These are phyloP conservation scores for Tetragnatha versicolor DNA, from an alignment of 1,140 invertebrate genomes.

Conservation along the genomic window DNA sequence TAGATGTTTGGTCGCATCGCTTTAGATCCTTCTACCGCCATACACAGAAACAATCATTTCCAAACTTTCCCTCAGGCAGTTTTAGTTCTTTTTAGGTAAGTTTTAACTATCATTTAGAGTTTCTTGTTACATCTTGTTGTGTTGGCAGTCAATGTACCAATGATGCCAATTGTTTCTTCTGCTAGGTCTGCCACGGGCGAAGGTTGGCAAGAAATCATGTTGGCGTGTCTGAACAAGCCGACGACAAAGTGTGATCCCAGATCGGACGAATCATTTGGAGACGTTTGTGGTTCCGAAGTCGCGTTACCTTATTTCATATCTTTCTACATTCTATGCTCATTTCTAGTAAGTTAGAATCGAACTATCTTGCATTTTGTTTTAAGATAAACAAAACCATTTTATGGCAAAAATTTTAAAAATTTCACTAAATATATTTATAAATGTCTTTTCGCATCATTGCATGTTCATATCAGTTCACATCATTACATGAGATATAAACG, in stretches of 20 bases:
- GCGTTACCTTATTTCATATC: constrained; percentile 99
- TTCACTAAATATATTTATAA: too few relatives aligned
- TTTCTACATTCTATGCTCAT: constrained; percentile 98
- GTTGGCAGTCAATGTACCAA: too few relatives aligned
- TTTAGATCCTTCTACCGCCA: constrained; percentile 79
- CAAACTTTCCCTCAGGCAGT: constrained; percentile 98
- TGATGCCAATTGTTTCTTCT: background rate
- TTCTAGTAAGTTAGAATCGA: constrained; percentile 81
- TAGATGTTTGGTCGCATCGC: constrained; percentile 95
- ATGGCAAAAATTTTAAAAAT: too few relatives aligned
- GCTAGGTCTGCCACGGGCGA: constrained; percentile 77
- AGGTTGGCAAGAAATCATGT: constrained; percentile 99
- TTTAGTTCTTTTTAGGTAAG: constrained; percentile 81
- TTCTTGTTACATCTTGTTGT: too few relatives aligned
- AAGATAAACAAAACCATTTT: too few relatives aligned
- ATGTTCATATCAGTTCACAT: too few relatives aligned
- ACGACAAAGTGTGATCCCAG: constrained; percentile 74
- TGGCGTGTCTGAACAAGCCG: constrained; percentile 74
- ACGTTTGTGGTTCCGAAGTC: constrained; percentile 86
- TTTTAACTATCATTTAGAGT: background rate
- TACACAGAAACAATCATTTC: constrained; percentile 98
- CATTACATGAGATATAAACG: too few relatives aligned
- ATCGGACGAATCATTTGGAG: constrained; percentile 67
- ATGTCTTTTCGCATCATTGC: too few relatives aligned
- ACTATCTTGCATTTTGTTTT: too few relatives aligned